Evolutionary conservation across 2,888 invertebrate species (phyloP).

Genomic region (Cynaeus angustus): DNA sequence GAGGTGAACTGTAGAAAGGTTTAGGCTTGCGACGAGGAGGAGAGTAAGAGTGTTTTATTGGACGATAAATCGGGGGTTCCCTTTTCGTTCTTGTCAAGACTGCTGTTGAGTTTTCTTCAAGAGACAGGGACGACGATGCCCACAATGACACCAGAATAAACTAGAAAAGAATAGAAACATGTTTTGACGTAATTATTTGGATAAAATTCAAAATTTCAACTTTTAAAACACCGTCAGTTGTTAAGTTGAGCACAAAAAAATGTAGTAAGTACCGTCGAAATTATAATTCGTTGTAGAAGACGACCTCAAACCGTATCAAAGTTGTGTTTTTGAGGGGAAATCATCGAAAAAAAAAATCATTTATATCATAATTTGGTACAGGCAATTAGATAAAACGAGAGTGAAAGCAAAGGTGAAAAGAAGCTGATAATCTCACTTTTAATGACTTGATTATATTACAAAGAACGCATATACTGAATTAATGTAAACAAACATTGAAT

Average conservation of each 20-base stretch:
- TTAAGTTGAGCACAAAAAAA: too few relatives aligned
- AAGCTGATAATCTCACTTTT: constrained; percentile 27
- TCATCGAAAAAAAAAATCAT: background rate
- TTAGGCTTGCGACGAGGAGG: constrained; percentile 55
- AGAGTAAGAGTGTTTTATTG: constrained; percentile 49
- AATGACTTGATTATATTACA: background rate
- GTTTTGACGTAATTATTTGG: too few relatives aligned
- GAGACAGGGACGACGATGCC: background rate
- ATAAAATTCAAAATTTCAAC: background rate
- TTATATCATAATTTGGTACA: constrained; percentile 17
- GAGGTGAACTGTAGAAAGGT: constrained; percentile 59
- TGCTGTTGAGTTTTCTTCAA: background rate
- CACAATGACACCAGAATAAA: background rate
- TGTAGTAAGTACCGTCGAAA: too few relatives aligned
- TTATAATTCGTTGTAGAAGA: background rate
- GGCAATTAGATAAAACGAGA: constrained; percentile 23
- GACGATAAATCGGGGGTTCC: constrained; percentile 51
- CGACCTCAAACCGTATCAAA: background rate
- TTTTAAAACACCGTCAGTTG: too few relatives aligned
- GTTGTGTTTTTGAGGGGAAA: constrained; percentile 6
- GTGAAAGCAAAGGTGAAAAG: constrained; percentile 35
- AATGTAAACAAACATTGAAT: background rate
- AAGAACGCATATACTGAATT: background rate
- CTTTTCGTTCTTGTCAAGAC: constrained; percentile 37
- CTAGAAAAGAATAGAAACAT: background rate